phyloP scores from a whole-genome alignment of 2,888 invertebrate genomes.

The Agrotis exclamationis region DNA sequence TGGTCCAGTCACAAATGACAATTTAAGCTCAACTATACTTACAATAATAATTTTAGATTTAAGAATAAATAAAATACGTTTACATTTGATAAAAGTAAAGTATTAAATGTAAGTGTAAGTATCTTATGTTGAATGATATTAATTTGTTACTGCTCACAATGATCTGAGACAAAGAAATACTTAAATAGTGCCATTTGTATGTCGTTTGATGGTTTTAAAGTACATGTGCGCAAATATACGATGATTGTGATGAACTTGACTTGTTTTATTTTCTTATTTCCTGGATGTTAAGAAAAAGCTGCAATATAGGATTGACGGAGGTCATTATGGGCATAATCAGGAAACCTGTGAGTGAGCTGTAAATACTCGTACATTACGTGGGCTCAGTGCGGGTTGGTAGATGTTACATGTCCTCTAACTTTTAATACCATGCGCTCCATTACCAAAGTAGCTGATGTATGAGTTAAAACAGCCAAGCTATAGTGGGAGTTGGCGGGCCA shows the following conservation, averaged over 20 bases:
- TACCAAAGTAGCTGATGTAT: no score
- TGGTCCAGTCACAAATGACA: slow-evolving; percentile 1
- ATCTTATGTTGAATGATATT: neutral
- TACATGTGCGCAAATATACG: slow-evolving; percentile 49
- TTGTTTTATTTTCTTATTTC: slow-evolving; percentile 27
- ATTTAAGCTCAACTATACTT: slow-evolving; percentile 8
- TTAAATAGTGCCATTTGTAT: slow-evolving; percentile 58
- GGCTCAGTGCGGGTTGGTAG: no score
- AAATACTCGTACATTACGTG: no score
- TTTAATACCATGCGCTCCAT: no score
- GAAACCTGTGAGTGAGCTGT: no score
- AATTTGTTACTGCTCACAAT: slow-evolving; percentile 16
- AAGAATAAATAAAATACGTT: slow-evolving; percentile 10
- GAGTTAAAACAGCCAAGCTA: no score
- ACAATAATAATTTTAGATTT: slow-evolving; percentile 21
- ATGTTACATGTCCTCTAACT: no score
- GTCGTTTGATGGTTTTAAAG: slow-evolving; percentile 23
- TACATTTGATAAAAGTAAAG: neutral
- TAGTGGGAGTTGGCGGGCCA: no score
- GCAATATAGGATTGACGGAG: no score
- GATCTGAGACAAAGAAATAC: slow-evolving; percentile 33
- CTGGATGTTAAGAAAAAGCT: no score
- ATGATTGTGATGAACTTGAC: slow-evolving; percentile 44
- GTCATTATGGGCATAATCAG: no score
- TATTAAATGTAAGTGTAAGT: slow-evolving; percentile 19